Evolutionary conservation across 1,140 invertebrate genomes (phyloP), one percentile per base, ranked within the genome.

Genomic region (Plutomurus gul): DNA sequence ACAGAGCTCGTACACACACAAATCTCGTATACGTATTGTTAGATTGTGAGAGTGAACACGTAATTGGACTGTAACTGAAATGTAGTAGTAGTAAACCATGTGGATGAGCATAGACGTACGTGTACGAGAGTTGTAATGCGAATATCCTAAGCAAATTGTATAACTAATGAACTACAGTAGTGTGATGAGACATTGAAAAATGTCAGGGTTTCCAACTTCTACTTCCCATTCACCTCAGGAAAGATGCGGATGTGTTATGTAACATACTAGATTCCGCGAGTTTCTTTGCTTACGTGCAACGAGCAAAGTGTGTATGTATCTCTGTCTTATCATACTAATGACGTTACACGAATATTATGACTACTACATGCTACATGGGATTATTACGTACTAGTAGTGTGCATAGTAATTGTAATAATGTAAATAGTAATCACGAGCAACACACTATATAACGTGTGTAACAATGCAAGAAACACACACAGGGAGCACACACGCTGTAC

Each of bases 141-240:
- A 30, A 22, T 39, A 37, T n/a, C 7, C n/a, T 40, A 20, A 30
- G 30, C 18, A 72, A 18, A 10, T n/a, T 27, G 43, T 51, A 75
- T 51, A 51, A 25, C n/a, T 46, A 47, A 49, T 47, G 72, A 75
- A n/a, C 11, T 16, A 71, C n/a, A n/a, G n/a, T 70, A 51, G 51
- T 60, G 22, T 65, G 70, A 40, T 46, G 47, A 30, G 39, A 77
- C 79, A 77, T 81, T 81, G 79, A 43, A 43, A 74, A 71, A 47
- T 81, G 79, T 81, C 79, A 81, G 71, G 79, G 79, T 49, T 76
- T 75, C 76, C 76, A 75, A 77, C 49, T 60, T 78, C 73, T 47
- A 77, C 79, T 81, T 81, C 79, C 79, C 51, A 81, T 40, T 77
- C 72, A 81, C 75, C 75, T 78, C 72, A 30, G 40, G 18, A 56